Base-by-base conservation (phyloP, 2,113 vertebrate genomes). In the Anser brachyrhynchus region DNA sequence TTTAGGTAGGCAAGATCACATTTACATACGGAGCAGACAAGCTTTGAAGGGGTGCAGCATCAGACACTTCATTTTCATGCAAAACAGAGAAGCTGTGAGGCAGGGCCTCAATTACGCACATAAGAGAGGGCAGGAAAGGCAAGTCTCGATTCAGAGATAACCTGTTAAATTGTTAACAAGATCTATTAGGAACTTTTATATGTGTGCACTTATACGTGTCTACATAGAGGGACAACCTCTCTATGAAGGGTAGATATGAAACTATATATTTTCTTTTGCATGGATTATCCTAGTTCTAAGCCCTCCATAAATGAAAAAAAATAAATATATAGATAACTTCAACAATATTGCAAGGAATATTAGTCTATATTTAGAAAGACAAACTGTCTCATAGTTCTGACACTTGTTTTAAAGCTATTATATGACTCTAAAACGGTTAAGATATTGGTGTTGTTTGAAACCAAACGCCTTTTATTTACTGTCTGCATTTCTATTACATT, bases 21-120 rank as follows among this genome's bases (percentile, higher is more conserved):
- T 93, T 93, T 93, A 43, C 88, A 77, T 72, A 69, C 2, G 43
- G 31, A 95, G 43, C 75, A 96, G 95, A 92, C 55, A 39, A 43
- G 29, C 17, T 88, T 80, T 80, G 35, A 66, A 59, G 75, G 44
- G 22, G 20, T 1, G 3, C 51, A 80, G 70, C 69, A 22, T 62
- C 77, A 91, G 79, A 31, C 35, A 43, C 46, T 92, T 89, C 75
- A 66, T 95, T 96, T 92, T 90, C 61, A 49, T 64, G 37, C 37
- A 73, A 59, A 94, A 74, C 13, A 94, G 64, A 67, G 2, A 66
- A 88, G 43, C n/a, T 77, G 58, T 28, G 39, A 33, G n/a, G 67
- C 46, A 65, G 35, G 55, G 19, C 41, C 77, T 70, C 23, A 35
- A 5, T 61, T 52, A 13, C 2, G 43, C 25, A 13, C 44, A 43